Conservation (phyloP, 2,888 invertebrate genomes). For the Ceriagrion tenellum region DNA sequence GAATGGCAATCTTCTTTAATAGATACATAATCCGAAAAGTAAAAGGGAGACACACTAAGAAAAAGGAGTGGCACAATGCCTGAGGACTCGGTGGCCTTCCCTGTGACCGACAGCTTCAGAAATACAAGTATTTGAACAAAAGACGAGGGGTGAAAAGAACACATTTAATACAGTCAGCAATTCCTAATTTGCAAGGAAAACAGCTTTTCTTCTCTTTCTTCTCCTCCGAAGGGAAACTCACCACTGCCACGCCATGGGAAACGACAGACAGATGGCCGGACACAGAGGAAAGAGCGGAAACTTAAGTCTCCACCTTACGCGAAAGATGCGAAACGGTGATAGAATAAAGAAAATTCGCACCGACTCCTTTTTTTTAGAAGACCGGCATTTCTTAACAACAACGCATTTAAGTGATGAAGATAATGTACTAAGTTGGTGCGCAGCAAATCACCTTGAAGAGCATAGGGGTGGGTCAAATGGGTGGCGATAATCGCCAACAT, state of each 20-base stretch:
- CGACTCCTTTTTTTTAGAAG: background rate
- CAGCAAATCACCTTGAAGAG: conserved; percentile 31
- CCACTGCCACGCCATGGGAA: background rate
- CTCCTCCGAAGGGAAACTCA: background rate
- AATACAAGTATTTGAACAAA: background rate
- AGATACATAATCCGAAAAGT: too few relatives aligned
- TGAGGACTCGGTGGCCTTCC: too few relatives aligned
- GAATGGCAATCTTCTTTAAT: too few relatives aligned
- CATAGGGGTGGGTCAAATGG: background rate
- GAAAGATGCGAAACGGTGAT: conserved; percentile 20
- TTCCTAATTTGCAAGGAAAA: conserved; percentile 13
- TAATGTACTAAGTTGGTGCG: conserved; percentile 39
- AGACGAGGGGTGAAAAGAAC: background rate
- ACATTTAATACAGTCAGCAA: background rate
- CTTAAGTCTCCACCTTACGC: background rate
- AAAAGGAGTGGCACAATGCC: too few relatives aligned
- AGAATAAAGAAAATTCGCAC: conserved; percentile 34
- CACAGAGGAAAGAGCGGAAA: background rate
- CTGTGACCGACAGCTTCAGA: too few relatives aligned
- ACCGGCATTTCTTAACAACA: background rate
- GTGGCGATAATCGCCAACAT: conserved; percentile 15
- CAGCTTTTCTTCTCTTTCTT: background rate
- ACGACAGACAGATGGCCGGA: background rate
- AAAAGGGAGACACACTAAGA: too few relatives aligned
- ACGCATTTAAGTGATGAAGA: conserved; percentile 19